Base-by-base conservation (phyloP, 2,113 vertebrate species). In the Cryptomyrus ogoouensis region DNA sequence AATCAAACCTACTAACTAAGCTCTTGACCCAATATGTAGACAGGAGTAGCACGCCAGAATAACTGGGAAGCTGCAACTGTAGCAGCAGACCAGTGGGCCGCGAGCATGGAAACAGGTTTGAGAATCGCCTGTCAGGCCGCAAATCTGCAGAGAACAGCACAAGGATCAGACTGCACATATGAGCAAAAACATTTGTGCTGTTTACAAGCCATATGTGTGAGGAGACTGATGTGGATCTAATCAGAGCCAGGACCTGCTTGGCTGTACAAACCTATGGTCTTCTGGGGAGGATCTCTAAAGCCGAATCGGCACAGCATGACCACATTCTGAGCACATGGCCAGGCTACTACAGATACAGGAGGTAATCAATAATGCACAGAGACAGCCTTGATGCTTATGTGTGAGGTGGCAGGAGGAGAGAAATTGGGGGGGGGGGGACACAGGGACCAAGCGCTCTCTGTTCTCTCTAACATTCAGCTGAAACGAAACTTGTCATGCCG, bases 401-500 rank as follows among this genome's bases (percentile, higher is more conserved):
- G 74, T 15, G 17, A 7, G 74, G 5, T 2, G 3, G 70, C 31
- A 42, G 35, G 74, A 2, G 13, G 13, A 7, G 35, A 77, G 31
- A 1, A 6, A 19, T 2, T 7, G 13, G 27, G 13, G 62, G 31
- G 3, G 31, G 13, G 35, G 3, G 27, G 10, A 7, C 31, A 0
- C 70, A 35, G 70, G 35, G 19, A 2, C 35, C 31, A 46, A 24
- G 35, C 0, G 42, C 17, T 8, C 17, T 21, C 39, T 21, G 5
- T 84, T 46, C 80, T 90, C 91, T 95, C 95, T 95, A 93, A 89
- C 87, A 31, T 95, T 96, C 91, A 88, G 90, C 77, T 91, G 92
- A 96, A 96, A 94, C 92, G 94, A 93, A 95, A 95, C 92, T 93
- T 91, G 42, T 49, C 84, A 27, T 42, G 47, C 58, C 0, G 4